These are phyloP conservation scores for Pseudomyrmex flavicornis DNA, from an alignment of 1,140 invertebrate species.

Conservation along the genomic window DNA sequence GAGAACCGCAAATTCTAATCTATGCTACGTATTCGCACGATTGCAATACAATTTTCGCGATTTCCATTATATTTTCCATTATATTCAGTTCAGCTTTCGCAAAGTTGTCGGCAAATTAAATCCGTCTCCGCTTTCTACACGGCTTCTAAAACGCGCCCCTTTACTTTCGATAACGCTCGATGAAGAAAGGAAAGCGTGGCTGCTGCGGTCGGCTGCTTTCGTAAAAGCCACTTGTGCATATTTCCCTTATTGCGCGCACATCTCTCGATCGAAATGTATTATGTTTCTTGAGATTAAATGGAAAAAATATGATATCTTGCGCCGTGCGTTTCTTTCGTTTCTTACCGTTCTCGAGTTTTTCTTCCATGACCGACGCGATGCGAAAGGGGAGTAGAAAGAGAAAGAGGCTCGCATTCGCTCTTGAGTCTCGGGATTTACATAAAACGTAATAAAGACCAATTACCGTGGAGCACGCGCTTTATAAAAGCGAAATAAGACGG, in stretches of 20 bases:
- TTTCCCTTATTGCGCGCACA: not conserved
- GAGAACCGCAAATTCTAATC: not conserved
- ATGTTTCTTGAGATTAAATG: constrained; percentile 15
- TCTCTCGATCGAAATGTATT: constrained; percentile 17
- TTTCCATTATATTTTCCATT: not conserved
- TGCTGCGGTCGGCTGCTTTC: constrained; percentile 24
- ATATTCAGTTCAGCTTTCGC: not conserved
- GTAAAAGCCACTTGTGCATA: constrained; percentile 28
- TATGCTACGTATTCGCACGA: not conserved
- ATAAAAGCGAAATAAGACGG: constrained; percentile 34
- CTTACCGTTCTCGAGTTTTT: not conserved
- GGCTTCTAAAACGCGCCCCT: not conserved
- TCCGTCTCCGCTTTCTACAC: constrained; percentile 21
- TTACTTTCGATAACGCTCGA: constrained; percentile 39
- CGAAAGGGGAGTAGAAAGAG: not conserved
- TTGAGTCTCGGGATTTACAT: constrained; percentile 33
- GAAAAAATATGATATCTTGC: constrained; percentile 4
- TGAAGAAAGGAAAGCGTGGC: constrained; percentile 30
- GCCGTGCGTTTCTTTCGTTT: constrained; percentile 9
- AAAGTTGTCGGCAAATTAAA: constrained; percentile 12
- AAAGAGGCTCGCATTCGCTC: not conserved
- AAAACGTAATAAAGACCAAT: constrained; percentile 51
- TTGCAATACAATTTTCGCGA: not conserved
- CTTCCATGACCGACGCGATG: not conserved
- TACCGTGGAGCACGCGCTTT: constrained; percentile 9